Percentiles rank a stretch among this genome's conserved stretches.
Evolutionary conservation across 2,113 vertebrate genomes (phyloP).

Genomic region (Thryonomys swinderianus): DNA sequence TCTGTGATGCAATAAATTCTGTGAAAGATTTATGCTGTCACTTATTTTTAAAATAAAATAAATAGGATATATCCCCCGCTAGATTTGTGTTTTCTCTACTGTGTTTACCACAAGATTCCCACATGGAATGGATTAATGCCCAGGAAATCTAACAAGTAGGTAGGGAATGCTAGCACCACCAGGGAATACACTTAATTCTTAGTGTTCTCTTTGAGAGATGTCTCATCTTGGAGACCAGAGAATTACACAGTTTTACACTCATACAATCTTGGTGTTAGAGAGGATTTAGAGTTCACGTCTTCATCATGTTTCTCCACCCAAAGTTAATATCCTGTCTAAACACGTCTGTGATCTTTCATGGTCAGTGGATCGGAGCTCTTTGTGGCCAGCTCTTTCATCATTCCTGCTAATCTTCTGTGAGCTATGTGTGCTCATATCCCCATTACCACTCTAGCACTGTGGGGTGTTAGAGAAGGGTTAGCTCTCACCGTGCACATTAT

Average conservation of each 20-base stretch:
- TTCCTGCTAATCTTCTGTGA: not conserved
- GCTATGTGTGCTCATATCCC: not conserved
- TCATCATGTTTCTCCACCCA: not conserved
- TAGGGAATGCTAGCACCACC: not conserved
- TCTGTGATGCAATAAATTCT: not conserved
- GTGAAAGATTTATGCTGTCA: not conserved
- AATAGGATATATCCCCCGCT: not conserved
- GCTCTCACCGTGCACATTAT: not conserved
- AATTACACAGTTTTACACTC: not conserved
- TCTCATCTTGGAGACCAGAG: not conserved
- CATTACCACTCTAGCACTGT: not conserved
- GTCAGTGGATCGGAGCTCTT: not conserved
- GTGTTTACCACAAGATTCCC: conserved; percentile 11
- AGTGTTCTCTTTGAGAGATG: not conserved
- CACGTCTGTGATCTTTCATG: not conserved
- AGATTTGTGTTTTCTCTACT: conserved; percentile 6
- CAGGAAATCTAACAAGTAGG: not conserved
- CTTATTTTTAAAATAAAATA: too few species aligned
- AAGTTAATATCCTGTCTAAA: not conserved
- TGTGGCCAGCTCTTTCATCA: not conserved
- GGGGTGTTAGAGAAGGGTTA: not conserved
- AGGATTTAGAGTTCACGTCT: not conserved
- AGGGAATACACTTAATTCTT: not conserved
- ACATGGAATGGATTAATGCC: not conserved
- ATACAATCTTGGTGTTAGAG: not conserved